Conservation (phyloP, 2,113 vertebrate species). For the Ornithorhynchus anatinus region DNA sequence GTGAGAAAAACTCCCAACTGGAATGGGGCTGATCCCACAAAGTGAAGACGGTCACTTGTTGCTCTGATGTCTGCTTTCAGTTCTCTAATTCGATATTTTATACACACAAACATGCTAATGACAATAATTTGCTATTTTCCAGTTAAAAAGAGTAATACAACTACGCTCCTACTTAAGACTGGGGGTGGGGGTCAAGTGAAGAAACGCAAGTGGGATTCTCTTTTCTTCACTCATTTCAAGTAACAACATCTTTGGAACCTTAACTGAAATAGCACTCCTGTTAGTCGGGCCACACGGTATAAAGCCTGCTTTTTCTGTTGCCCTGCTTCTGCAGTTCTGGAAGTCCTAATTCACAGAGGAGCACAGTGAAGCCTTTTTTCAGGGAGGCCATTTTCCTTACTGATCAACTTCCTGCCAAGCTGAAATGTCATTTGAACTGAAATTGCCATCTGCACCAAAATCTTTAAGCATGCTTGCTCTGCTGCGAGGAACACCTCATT, state of each 20-base stretch:
- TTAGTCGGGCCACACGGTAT: slow-evolving; percentile 24
- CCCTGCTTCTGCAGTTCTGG: slow-evolving; percentile 34
- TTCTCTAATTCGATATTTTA: too few species aligned
- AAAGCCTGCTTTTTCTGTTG: slow-evolving; percentile 34
- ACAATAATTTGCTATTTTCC: too few species aligned
- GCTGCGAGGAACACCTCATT: too few species aligned
- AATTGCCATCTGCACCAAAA: too few species aligned
- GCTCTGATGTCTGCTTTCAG: background rate
- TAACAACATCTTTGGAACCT: slow-evolving; percentile 27
- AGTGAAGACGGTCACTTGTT: background rate
- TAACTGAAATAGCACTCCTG: slow-evolving; percentile 14
- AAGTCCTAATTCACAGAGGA: slow-evolving; percentile 25
- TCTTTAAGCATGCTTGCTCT: too few species aligned
- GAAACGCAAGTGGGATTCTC: background rate
- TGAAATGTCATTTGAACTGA: too few species aligned
- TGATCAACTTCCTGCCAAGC: too few species aligned
- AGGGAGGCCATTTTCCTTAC: too few species aligned
- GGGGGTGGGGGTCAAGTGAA: background rate
- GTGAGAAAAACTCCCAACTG: background rate
- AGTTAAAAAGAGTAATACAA: too few species aligned
- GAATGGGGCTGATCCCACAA: background rate
- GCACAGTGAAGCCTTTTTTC: too few species aligned
- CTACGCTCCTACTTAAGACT: background rate
- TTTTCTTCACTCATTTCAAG: slow-evolving; percentile 8
- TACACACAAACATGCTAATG: too few species aligned